Base-by-base conservation (phyloP, 2,888 invertebrate species). In the Plagiodera versicolora region DNA sequence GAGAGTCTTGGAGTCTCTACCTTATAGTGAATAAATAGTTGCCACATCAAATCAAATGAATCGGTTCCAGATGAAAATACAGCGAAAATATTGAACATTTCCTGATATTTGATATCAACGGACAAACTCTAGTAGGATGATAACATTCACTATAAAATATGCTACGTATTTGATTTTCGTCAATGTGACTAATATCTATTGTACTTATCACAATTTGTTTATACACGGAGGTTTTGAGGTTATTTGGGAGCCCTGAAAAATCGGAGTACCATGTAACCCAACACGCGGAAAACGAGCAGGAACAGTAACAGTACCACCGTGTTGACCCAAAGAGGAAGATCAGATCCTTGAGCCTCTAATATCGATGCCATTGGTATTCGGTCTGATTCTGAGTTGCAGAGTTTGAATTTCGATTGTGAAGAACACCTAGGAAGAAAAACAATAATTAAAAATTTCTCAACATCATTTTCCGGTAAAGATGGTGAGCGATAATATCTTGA, bases 181-280 rank as follows among this genome's bases (percentile, higher is more conserved):
- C 61, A 44, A 59, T 54, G 50, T 44, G 57, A 61, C 56, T 64
- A 72, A 69, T 66, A 73, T 69, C 73, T 73, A 73, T 68, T 68
- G 67, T 65, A 67, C 62, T 70, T 74, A 72, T 74, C 74, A 73
- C 74, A 73, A 72, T 71, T 71, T 67, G 63, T 69, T 61, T 61
- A 69, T 68, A 67, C 61, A 55, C 52, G 45, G 57, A 47, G 56
- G 61, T 52, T 69, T 70, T 65, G 66, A 67, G 68, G 76, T 84
- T 83, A 86, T 82, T 88, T 87, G 69, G 88, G 87, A 75, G 86
- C 83, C 70, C 88, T 84, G 75, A 88, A 84, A 76, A 87, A 89
- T 69, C 90, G 85, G 70, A 91, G 81, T 65, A 90, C 89, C 67
- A 89, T 80, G 78, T 91, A 91, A 66, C 90, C 90, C 65, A 90